These are phyloP conservation scores for Anthopleura sola DNA, from an alignment of 64 coral and sea anemone genomes.

Conservation along the genomic window DNA sequence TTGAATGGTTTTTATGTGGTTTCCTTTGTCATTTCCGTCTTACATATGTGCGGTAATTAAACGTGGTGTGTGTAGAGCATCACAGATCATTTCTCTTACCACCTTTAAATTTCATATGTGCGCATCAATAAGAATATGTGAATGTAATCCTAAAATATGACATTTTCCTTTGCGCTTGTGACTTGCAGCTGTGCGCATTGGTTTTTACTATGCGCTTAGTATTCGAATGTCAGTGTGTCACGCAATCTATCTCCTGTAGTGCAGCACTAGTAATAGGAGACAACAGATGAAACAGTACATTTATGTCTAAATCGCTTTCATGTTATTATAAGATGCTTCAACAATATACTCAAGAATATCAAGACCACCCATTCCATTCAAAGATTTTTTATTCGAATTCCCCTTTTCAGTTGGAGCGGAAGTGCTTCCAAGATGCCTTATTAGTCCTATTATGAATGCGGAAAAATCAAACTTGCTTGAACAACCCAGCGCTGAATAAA, in stretches of 20 bases:
- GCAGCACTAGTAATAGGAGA: no score
- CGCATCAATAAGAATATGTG: neutral
- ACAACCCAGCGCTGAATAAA: neutral
- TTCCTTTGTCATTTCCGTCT: neutral
- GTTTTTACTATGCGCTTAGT: neutral
- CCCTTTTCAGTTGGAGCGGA: no score
- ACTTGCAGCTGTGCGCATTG: neutral
- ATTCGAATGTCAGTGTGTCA: neutral
- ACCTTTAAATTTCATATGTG: neutral
- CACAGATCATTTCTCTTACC: no score
- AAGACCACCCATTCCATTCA: no score
- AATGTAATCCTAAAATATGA: neutral
- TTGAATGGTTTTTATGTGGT: neutral
- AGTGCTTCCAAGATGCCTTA: no score
- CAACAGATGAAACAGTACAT: neutral
- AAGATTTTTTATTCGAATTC: no score
- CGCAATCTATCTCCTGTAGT: no score
- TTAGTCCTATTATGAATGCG: neutral
- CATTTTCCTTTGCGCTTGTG: neutral
- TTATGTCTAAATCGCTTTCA: neutral
- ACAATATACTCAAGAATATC: no score
- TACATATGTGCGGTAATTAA: neutral
- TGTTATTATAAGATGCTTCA: no score
- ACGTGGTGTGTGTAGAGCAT: neutral
- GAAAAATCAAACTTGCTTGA: neutral